Base-by-base conservation (phyloP, 2,113 vertebrate species). In the Polypterus bichir region DNA sequence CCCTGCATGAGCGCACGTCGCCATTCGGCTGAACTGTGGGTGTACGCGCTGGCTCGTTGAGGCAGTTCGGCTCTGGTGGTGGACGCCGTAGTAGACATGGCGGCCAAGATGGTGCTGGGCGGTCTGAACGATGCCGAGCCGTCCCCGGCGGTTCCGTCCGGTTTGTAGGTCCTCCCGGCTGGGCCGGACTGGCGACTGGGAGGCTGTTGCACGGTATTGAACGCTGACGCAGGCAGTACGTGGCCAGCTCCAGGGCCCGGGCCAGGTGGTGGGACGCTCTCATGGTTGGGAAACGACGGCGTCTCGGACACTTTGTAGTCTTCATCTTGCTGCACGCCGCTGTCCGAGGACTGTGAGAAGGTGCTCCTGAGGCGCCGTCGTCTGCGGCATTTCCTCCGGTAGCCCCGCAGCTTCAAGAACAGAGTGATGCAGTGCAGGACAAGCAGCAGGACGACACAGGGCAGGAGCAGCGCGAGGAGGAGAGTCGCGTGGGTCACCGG, bases 401-500 rank as follows among this genome's bases (percentile, higher is more conserved):
- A 52, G 48, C 70, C 49, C 4, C 84, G n/a, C 1, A 87, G 11
- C 61, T 86, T 87, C 73, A 86, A 83, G 1, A 77, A 79, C 64
- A 89, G 64, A 59, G 88, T 74, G 54, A 88, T 47, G 58, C 85
- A 83, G 77, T 86, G 86, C 3, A 90, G 71, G 48, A 88, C 66
- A 1, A 86, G 71, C 62, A 89, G 76, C 1, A 83, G 55, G 5
- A 87, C 66, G 49, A 89, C 82, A 9, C 78, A 88, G 5, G 86
- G 85, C 3, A 86, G 70, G 46, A 90, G 79, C 55, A 88, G 60
- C 1, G 87, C 78, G 7, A 86, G 70, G 3, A 87, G 74, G 2
- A 86, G 53, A 4, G 79, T 79, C 65, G 89, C 52, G 44, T 69
- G 79, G 0, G 77, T 73, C 62, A 82, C 74, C 0, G 77, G 73